These are phyloP conservation scores for Nothocercus julius DNA, from an alignment of 2,113 vertebrate genomes.

Conservation along the genomic window DNA sequence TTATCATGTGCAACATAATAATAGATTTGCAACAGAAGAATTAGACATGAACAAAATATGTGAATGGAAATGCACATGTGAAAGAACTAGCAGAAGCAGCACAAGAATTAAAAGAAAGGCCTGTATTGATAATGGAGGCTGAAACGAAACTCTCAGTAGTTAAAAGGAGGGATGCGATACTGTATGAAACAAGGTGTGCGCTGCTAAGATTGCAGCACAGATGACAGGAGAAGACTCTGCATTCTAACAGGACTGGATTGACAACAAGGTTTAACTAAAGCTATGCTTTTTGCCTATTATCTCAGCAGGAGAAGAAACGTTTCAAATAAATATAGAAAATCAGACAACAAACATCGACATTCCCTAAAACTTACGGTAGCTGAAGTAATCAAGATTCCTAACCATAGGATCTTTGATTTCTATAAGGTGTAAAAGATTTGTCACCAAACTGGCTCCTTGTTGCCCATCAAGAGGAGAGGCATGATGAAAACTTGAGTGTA, in stretches of 20 bases:
- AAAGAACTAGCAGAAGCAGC: too few species aligned
- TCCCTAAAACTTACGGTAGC: not conserved
- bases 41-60: not conserved
- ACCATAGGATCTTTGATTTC: not conserved
- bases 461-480: not conserved
- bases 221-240: not conserved
- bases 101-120: not conserved
- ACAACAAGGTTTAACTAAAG: not conserved
- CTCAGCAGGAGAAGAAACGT: not conserved
- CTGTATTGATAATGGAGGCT: not conserved
- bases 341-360: not conserved
- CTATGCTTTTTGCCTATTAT: not conserved
- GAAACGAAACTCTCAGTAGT: too few species aligned
- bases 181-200: not conserved
- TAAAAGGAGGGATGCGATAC: not conserved
- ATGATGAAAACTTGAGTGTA: not conserved
- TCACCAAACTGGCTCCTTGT: not conserved
- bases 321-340: not conserved
- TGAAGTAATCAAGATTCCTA: not conserved
- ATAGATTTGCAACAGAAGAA: not conserved
- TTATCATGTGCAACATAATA: not conserved
- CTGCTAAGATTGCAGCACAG: not conserved
- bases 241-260: not conserved
- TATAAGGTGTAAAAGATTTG: not conserved
- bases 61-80: not conserved